Evolutionary conservation across 2,888 invertebrate species (phyloP).

Genomic region (Tenodera sinensis): DNA sequence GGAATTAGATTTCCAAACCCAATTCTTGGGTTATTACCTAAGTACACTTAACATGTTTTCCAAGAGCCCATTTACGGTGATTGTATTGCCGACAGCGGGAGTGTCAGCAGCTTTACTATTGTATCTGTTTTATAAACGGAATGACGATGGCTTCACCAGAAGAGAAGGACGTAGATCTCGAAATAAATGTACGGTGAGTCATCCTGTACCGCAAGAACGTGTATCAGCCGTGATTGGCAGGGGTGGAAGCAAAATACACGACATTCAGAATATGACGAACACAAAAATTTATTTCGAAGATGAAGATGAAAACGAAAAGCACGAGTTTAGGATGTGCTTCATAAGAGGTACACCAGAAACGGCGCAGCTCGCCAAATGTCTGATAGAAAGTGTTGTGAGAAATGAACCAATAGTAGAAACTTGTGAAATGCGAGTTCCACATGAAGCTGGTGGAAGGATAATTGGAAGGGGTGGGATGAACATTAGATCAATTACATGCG

Average conservation of each 20-base stretch:
- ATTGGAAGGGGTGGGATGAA: slow-evolving; percentile 72
- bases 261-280: slow-evolving; percentile 68
- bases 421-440: slow-evolving; percentile 64
- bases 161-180: not conserved
- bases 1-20: too few relatives aligned
- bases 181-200: not conserved
- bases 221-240: slow-evolving; percentile 55
- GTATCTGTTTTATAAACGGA: not conserved
- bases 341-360: slow-evolving; percentile 66
- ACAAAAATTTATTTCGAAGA: slow-evolving; percentile 55
- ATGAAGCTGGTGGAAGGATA: slow-evolving; percentile 64
- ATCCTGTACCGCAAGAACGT: slow-evolving; percentile 38
- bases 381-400: slow-evolving; percentile 62
- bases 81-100: not conserved
- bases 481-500: slow-evolving; percentile 65
- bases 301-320: slow-evolving; percentile 45
- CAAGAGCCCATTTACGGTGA: not conserved
- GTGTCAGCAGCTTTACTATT: not conserved
- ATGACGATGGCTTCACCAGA: not conserved
- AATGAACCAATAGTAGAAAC: slow-evolving; percentile 66
- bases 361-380: slow-evolving; percentile 66
- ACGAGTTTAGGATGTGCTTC: slow-evolving; percentile 50
- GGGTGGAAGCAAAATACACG: slow-evolving; percentile 70
- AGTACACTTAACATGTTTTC: not conserved
- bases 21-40: too few relatives aligned